phyloP scores from a whole-genome alignment of 2,888 invertebrate genomes.

The Epistrophe grossulariae region DNA sequence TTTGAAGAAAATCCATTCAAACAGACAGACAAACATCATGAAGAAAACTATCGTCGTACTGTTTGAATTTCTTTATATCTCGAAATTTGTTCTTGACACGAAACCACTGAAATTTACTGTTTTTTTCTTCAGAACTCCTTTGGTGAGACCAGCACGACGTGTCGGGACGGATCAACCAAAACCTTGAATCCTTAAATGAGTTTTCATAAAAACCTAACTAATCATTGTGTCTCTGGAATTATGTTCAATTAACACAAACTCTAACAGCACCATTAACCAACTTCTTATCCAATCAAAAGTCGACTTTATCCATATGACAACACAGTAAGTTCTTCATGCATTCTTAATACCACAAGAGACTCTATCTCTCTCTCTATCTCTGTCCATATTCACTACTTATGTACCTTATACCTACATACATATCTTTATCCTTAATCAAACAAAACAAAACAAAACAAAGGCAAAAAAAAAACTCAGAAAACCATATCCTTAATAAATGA shows the following conservation, averaged over 20 bases:
- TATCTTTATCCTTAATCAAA: conserved; percentile 2
- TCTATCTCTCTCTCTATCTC: background rate
- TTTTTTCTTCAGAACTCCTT: no score
- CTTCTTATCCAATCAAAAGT: conserved; percentile 67
- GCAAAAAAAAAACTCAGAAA: background rate
- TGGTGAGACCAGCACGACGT: no score
- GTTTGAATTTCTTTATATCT: no score
- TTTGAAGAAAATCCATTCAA: no score
- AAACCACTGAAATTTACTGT: no score
- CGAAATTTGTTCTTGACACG: no score
- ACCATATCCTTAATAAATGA: conserved; percentile 66
- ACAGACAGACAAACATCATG: no score
- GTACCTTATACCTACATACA: no score
- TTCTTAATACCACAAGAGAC: conserved; percentile 48
- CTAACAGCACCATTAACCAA: conserved; percentile 64
- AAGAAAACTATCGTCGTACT: no score
- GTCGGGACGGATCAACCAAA: background rate
- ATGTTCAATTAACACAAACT: conserved; percentile 59
- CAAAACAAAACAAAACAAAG: background rate
- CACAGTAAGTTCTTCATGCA: conserved; percentile 43
- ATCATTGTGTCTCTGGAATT: background rate
- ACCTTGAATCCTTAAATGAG: background rate
- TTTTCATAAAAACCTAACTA: background rate
- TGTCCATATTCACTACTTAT: background rate
- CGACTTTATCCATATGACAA: conserved; percentile 58